Base-by-base conservation (phyloP, 2,888 invertebrate species). In the Trichopria drosophilae region DNA sequence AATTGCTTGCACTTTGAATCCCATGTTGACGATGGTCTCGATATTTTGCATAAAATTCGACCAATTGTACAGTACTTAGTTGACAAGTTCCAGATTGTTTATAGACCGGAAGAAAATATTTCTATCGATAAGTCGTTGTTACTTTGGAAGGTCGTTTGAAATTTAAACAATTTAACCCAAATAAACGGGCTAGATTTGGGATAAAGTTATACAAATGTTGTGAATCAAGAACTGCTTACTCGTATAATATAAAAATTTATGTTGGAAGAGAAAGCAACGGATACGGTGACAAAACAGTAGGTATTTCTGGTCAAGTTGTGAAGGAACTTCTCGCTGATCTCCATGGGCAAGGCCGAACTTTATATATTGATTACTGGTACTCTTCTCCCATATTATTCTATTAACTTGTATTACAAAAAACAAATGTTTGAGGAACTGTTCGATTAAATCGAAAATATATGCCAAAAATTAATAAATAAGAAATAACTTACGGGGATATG, bases 331-430 rank as follows among this genome's bases (percentile, higher is more conserved):
- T 32, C 19, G 15, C 16, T 7, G n/a, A 13, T 13, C 32, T n/a
- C 10, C 3, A 18, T 34, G 41, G 41, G 39, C 41, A 51, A 46
- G 41, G 46, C 24, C 46, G 46, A 35, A 41, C 35, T 20, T 41
- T 28, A 28, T 31, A 42, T 19, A 10, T 42, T 12, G 31, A 42
- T 7, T 31, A 20, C 12, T 42, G 42, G 42, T 31, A 42, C 13
- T 22, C 18, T 19, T 31, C 31, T 12, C 20, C 42, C 4, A 24
- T 29, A 6, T 19, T 42, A 19, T 42, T 29, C 42, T 28, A 15
- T 7, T 20, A 42, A 42, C 22, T 42, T 18, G 20, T 20, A n/a
- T 16, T 31, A 12, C 12, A 42, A 12, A 18, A 31, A 19, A 42
- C 42, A 28, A 29, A 42, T 42, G 42, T 31, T 20, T 31, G n/a